Evolutionary conservation across 2,888 invertebrate genomes (phyloP).

Genomic region (Octodonta nipae): DNA sequence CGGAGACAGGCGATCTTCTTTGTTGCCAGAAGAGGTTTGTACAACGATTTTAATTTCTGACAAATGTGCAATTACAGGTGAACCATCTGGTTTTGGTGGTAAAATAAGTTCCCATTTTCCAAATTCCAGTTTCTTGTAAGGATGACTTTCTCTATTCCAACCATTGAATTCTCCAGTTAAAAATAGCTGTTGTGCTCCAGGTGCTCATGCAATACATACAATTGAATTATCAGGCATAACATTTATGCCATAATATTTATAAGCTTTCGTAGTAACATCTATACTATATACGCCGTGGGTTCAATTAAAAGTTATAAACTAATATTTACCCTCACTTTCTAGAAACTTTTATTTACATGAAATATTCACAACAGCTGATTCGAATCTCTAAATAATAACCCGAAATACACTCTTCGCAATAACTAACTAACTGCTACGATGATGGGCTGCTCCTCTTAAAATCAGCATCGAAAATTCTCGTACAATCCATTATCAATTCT

Average conservation of each 20-base stretch:
- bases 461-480: too few relatives aligned
- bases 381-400: too few relatives aligned
- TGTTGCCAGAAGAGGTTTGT: slow-evolving; percentile 49
- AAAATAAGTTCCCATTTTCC: slow-evolving; percentile 92
- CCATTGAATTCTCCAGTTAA: slow-evolving; percentile 92
- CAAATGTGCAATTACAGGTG: slow-evolving; percentile 68
- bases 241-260: slow-evolving; percentile 80
- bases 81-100: slow-evolving; percentile 71
- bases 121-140: slow-evolving; percentile 70
- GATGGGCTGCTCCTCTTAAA: too few relatives aligned
- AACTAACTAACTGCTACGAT: too few relatives aligned
- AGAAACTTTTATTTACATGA: too few relatives aligned
- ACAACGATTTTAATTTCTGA: slow-evolving; percentile 79
- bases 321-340: too few relatives aligned
- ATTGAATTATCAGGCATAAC: slow-evolving; percentile 75
- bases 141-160: slow-evolving; percentile 76
- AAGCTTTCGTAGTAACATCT: slow-evolving; percentile 73
- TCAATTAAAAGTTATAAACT: too few relatives aligned
- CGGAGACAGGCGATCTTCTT: slow-evolving; percentile 80
- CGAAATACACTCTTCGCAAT: too few relatives aligned
- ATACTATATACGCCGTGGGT: too few relatives aligned
- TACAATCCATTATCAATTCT: too few relatives aligned
- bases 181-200: slow-evolving; percentile 76
- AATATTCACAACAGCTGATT: too few relatives aligned
- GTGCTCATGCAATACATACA: slow-evolving; percentile 89